Evolutionary conservation across 1,140 invertebrate genomes (phyloP), one percentile per base, ranked within the genome.

Genomic region (Sycophila sp.): DNA sequence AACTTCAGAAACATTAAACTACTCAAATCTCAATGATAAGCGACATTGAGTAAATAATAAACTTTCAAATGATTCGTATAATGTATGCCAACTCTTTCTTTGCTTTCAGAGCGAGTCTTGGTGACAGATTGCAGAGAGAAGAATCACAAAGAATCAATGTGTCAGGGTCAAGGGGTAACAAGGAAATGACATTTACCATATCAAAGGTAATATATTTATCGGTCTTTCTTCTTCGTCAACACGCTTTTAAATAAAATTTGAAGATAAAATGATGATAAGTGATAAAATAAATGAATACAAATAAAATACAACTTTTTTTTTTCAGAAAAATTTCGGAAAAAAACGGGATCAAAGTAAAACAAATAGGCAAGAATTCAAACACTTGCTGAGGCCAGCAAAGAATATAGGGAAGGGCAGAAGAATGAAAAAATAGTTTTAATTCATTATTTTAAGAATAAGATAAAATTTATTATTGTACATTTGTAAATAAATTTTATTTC

Each of bases 101-200:
- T 75, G 78, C 81, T 88, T 83, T 75, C 77, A 94, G 91, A 80
- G 84, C 89, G 17, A 90, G 89, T 75, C 86, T 96, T 32, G 92
- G 90, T 56, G 92, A 94, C 70, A 87, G 94, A 77, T 78, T 95
- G 6, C 76, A 80, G 19, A 82, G 86, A 49, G 88, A 89, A 77
- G 88, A 91, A 77, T 87, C 82, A 28, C 77, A 85, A 22, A 83
- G 85, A n/a, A 79, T 89, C 0, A 88, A 88, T 74, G 84, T 89
- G 17, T 83, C 88, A 8, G 90, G 89, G 32, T 88, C 89, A 2
- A 87, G 91, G 13, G 90, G 91, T 26, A 94, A 92, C 78, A 89
- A 90, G 68, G 92, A 95, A 85, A 93, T 96, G 91, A 93, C 91
- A 17, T 96, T 95, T 72, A 88, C 85, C 7, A 85, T 89, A 19